These are phyloP conservation scores for Girardinichthys multiradiatus DNA, from an alignment of 2,113 vertebrate genomes.

Conservation along the genomic window DNA sequence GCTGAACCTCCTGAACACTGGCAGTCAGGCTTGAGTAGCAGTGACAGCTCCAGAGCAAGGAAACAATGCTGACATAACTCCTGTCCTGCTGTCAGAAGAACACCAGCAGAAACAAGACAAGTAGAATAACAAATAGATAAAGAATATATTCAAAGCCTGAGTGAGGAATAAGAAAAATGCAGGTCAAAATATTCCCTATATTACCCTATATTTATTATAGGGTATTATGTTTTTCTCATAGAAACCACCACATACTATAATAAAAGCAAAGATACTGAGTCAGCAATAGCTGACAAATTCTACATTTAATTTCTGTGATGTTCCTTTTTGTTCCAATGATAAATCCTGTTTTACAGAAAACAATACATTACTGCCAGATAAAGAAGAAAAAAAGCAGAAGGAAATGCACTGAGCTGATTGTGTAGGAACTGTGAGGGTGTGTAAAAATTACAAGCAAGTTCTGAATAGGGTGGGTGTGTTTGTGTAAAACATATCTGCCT, in stretches of 20 bases:
- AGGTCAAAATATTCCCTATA: neutral
- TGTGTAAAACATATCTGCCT: neutral
- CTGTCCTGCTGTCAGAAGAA: constrained; percentile 4
- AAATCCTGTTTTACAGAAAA: neutral
- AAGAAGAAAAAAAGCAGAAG: constrained; percentile 18
- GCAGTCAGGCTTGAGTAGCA: constrained; percentile 14
- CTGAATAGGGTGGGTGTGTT: neutral
- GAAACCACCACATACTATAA: neutral
- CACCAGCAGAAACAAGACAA: constrained; percentile 4
- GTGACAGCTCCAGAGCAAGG: constrained; percentile 38
- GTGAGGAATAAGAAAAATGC: neutral
- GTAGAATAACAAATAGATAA: neutral
- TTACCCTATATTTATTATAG: neutral
- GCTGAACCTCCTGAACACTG: constrained; percentile 5
- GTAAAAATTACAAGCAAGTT: neutral
- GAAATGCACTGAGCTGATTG: neutral
- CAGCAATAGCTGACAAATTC: neutral
- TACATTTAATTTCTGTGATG: neutral
- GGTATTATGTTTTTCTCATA: neutral
- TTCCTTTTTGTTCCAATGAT: neutral
- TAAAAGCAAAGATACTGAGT: neutral
- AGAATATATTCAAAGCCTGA: neutral
- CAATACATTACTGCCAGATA: neutral
- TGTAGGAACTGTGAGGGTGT: constrained; percentile 38
- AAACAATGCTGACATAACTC: neutral